Base-by-base conservation (phyloP, 2,113 vertebrate species). In the Elephantulus edwardii region DNA sequence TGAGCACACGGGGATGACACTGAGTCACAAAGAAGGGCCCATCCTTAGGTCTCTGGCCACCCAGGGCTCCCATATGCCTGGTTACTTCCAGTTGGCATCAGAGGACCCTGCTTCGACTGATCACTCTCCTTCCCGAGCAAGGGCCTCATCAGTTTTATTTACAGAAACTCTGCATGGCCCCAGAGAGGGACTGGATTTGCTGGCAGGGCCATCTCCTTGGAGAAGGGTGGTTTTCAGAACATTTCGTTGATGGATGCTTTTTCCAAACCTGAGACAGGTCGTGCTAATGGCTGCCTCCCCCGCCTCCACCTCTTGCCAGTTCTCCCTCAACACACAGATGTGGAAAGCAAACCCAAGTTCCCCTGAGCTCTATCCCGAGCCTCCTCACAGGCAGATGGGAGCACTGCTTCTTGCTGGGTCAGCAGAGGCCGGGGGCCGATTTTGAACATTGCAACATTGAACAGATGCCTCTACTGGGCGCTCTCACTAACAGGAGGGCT, bases 1-100 rank as follows among this genome's bases (percentile, higher is more conserved):
- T 0, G 1, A n/a, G 33, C 54, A 20, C 5, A 1, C 20, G 20
- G 3, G 76, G 33, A 30, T 2, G 44, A 7, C 58, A 26, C 54
- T 77, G 54, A 44, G n/a, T 10, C 77, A 19, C 5, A 60, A 30
- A 20, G 17, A 33, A 72, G 38, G 26, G 35, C 33, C 77, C 13
- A 26, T 1, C 1, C 30, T 17, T 74, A 10, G 28, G 0, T 7
- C 38, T 4, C 14, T 22, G 64, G 20, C 42, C 66, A 33, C 76
- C 70, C 26, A 19, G 48, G 83, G 33, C 16, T 22, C 44, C 4
- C 3, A 52, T 0, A 2, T 0, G 6, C 46, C 42, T 35, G 22
- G 3, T 26, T 10, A 44, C n/a, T 48, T 52, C 56, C 26, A 20
- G 74, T 3, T 46, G 52, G 64, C 9, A 5, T 71, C 79, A 8